phyloP scores from a whole-genome alignment of 2,113 vertebrate species.

The Pholis gunnellus region DNA sequence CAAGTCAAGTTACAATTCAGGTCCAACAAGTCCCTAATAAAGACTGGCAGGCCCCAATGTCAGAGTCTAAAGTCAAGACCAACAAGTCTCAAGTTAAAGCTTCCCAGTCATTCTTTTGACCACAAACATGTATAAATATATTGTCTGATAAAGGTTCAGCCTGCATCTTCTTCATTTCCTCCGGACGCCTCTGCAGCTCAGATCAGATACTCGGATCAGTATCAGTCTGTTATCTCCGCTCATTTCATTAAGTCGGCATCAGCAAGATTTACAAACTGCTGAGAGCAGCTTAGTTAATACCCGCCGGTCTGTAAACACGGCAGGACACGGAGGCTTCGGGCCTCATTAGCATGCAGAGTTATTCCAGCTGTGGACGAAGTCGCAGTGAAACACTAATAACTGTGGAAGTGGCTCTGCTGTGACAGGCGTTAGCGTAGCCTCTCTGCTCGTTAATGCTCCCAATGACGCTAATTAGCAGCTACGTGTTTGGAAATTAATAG shows the following conservation, averaged over 20 bases:
- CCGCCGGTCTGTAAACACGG: conserved; percentile 21
- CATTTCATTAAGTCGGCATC: conserved; percentile 35
- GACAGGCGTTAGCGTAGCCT: conserved; percentile 14
- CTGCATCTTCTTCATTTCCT: no score
- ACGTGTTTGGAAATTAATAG: neutral
- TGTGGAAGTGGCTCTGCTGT: conserved; percentile 13
- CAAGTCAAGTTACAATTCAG: no score
- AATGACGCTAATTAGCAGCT: conserved; percentile 45
- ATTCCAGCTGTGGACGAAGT: conserved; percentile 27
- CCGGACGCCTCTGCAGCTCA: neutral
- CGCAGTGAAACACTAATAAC: conserved; percentile 4
- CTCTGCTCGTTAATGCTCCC: neutral
- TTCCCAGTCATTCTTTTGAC: no score
- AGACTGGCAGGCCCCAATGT: neutral
- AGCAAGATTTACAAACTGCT: conserved; percentile 56
- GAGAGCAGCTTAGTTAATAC: conserved; percentile 23
- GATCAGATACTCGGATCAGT: neutral
- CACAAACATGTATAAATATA: no score
- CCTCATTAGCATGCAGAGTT: conserved; percentile 55
- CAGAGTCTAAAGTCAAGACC: no score
- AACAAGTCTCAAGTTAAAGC: neutral
- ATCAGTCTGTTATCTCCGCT: neutral
- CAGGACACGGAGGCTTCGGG: conserved; percentile 29
- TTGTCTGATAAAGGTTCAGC: no score
- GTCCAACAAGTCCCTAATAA: neutral